Evolutionary conservation across 2,888 invertebrate genomes (phyloP).

Genomic region (Crossocerus cetratus): DNA sequence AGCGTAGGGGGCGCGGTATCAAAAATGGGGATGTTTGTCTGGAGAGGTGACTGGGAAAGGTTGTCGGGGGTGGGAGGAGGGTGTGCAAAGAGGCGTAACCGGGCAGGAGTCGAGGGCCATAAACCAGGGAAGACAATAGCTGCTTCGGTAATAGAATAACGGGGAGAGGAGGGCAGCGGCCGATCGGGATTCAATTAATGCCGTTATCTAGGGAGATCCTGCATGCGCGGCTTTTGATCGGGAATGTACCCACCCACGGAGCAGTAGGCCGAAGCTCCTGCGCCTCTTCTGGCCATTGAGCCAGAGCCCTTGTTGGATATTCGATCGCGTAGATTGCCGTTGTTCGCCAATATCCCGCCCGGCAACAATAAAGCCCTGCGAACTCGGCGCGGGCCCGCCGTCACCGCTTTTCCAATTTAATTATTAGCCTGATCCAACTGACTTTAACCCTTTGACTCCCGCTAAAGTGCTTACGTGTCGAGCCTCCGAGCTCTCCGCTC

Average conservation of each 20-base stretch:
- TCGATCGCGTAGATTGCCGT: conserved; percentile 69
- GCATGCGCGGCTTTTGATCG: conserved; percentile 70
- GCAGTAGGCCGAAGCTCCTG: not conserved
- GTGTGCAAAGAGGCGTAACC: no score
- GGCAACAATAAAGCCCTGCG: conserved; percentile 47
- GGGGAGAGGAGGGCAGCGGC: conserved; percentile 39
- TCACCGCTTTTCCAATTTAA: not conserved
- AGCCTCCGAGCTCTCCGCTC: no score
- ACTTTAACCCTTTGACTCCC: no score
- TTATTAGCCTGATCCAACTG: not conserved
- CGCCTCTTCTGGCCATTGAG: conserved; percentile 20
- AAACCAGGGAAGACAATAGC: conserved; percentile 73
- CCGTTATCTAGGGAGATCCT: conserved; percentile 68
- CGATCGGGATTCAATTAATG: conserved; percentile 75
- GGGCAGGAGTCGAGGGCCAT: conserved; percentile 60
- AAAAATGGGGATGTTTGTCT: no score
- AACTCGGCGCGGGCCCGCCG: not conserved
- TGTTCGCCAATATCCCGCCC: conserved; percentile 62
- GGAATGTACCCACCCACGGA: conserved; percentile 23
- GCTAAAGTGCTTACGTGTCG: no score
- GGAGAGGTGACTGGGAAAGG: no score
- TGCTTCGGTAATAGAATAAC: conserved; percentile 74
- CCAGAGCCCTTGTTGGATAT: conserved; percentile 61
- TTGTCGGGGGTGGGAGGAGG: no score
- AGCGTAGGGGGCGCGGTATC: no score